A percentile compares a stretch with the other conserved stretches of the same genome.
Evolutionary conservation across 2,888 invertebrate species (phyloP).

Genomic region (Oligia latruncula): DNA sequence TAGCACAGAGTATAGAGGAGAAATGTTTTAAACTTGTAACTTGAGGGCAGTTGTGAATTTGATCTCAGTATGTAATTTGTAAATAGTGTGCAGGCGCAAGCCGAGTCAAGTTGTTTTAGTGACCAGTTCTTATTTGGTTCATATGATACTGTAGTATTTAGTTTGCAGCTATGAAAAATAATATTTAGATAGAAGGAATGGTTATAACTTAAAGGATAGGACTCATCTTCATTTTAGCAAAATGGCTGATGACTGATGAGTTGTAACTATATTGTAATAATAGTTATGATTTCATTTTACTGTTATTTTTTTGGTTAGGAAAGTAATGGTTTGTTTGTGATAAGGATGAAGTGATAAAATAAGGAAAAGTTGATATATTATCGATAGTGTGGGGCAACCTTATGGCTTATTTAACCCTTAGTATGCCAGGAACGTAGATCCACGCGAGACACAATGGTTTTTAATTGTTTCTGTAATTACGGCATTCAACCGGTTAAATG

Average conservation of each 20-base stretch:
- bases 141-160: slow-evolving; percentile 32
- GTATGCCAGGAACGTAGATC: too few species aligned
- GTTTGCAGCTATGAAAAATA: not conserved
- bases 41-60: slow-evolving; percentile 55
- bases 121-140: slow-evolving; percentile 36
- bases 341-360: slow-evolving; percentile 36
- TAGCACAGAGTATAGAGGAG: slow-evolving; percentile 27
- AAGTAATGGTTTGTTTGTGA: slow-evolving; percentile 8
- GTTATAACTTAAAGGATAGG: not conserved
- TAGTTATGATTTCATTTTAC: not conserved
- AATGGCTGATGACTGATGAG: not conserved
- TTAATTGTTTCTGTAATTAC: too few species aligned
- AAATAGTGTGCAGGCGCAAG: slow-evolving; percentile 57
- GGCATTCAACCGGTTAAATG: not conserved
- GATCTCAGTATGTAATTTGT: slow-evolving; percentile 63
- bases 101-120: slow-evolving; percentile 41
- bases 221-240: not conserved
- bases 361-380: slow-evolving; percentile 47
- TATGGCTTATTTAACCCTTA: not conserved
- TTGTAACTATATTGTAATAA: not conserved
- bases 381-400: not conserved
- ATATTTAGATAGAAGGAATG: not conserved
- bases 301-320: not conserved
- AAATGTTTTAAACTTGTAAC: slow-evolving; percentile 41
- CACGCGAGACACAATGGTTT: too few species aligned